These are phyloP conservation scores for Battus philenor DNA, from an alignment of 1,140 invertebrate species.

Conservation along the genomic window DNA sequence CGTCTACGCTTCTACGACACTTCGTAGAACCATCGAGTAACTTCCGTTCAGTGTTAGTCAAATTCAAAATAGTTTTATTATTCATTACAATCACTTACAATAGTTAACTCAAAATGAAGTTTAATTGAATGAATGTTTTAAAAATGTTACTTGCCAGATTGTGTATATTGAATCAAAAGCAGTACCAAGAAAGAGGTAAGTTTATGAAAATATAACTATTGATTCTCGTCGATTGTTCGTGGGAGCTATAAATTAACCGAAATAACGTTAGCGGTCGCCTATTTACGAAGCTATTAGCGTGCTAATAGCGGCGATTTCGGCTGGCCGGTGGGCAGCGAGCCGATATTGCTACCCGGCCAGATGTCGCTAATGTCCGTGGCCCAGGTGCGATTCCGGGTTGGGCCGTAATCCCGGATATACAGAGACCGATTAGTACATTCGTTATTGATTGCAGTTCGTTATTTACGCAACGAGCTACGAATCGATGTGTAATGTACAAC, in stretches of 20 bases:
- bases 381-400: conserved; percentile 7
- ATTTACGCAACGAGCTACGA: neutral
- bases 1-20: too few relatives aligned
- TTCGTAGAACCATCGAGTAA: too few relatives aligned
- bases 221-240: neutral
- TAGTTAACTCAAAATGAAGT: too few relatives aligned
- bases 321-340: conserved; percentile 1
- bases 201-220: conserved; percentile 1
- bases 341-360: conserved; percentile 2
- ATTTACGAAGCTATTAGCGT: conserved; percentile 10
- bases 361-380: neutral
- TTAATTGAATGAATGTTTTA: too few relatives aligned
- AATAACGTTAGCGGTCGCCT: conserved; percentile 8
- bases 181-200: too few relatives aligned
- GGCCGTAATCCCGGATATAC: conserved; percentile 6
- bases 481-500: too few relatives aligned
- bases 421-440: neutral
- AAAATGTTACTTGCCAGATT: too few relatives aligned
- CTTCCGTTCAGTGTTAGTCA: too few relatives aligned
- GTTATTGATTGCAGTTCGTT: conserved; percentile 6
- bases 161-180: too few relatives aligned
- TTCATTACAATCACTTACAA: neutral
- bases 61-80: neutral
- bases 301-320: conserved; percentile 8
- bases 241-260: conserved; percentile 3